Base-by-base conservation (phyloP, 1,140 invertebrate species). In the Holcopasites calliopsidis region DNA sequence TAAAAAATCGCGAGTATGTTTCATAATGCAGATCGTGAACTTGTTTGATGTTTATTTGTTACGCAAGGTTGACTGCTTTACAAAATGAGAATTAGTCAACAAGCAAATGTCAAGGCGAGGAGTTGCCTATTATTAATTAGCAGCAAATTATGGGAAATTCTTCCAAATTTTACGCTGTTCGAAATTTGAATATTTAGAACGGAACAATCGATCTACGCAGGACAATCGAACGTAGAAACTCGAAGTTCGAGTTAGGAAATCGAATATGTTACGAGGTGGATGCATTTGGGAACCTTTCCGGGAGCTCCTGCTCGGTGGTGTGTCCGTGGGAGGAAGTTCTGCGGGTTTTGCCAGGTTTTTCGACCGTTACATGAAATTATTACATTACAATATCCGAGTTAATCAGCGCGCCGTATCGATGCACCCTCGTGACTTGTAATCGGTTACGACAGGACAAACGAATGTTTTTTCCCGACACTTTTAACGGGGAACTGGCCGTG, bases 401-500 rank as follows among this genome's bases (percentile, higher is more conserved):
- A 54, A 18, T 21, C 50, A 21, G 61, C 42, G 11, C 28, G 23
- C 33, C 42, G 49, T 8, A 35, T 64, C 18, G 33, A 71, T 57
- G 66, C 42, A 76, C 71, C 50, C 65, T 76, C 52, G 81, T 82
- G 49, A 61, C 80, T 57, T 3, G 0, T 76, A 54, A 49, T 5
- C 35, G 21, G 47, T 78, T 58, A 44, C 75, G 70, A 70, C 44
- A 72, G 66, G 54, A 54, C 71, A 78, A 85, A 84, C 88, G 89
- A 89, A 90, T 90, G 89, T 88, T 84, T 83, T 82, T 85, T 80
- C 66, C 74, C 78, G 81, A 76, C 26, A 74, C 31, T 62, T 64
- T 77, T 49, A 60, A 57, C 73, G 62, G 80, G 64, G 62, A 79
- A 80, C 60, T 65, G 77, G 64, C 78, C 77, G 82, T 76, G 75